These are phyloP conservation scores for Heteromurus nitidus DNA, from an alignment of 2,888 invertebrate species.

Conservation along the genomic window DNA sequence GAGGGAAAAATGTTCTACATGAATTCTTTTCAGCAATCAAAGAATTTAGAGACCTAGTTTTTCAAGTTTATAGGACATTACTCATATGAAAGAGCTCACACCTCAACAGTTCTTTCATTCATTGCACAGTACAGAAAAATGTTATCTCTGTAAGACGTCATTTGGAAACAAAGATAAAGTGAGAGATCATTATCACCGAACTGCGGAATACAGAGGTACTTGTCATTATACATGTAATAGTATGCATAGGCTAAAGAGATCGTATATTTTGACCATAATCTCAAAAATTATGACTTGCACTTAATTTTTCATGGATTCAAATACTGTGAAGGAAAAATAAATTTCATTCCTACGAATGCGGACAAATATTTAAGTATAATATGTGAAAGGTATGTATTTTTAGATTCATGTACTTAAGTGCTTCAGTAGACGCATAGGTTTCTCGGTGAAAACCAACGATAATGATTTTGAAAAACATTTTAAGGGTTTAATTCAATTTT, in stretches of 20 bases:
- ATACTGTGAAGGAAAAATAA: conserved; percentile 13
- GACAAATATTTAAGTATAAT: conserved; percentile 34
- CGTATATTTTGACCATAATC: conserved; percentile 27
- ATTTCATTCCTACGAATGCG: conserved; percentile 35
- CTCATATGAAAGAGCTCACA: neutral
- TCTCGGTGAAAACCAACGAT: neutral
- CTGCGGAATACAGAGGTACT: conserved; percentile 27
- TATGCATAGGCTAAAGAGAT: conserved; percentile 8
- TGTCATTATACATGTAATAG: conserved; percentile 15
- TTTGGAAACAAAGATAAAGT: neutral
- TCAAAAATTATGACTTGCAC: conserved; percentile 32
- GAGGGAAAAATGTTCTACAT: conserved; percentile 2
- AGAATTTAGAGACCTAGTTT: neutral
- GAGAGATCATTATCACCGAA: conserved; percentile 31
- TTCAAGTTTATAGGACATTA: neutral
- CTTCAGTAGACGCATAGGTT: conserved; percentile 37
- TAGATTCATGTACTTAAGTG: conserved; percentile 47
- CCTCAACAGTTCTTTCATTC: neutral
- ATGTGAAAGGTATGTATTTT: conserved; percentile 20
- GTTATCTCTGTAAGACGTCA: neutral
- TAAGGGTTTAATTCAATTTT: conserved; percentile 20
- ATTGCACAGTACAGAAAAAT: neutral
- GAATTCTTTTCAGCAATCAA: conserved; percentile 18
- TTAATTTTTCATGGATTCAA: conserved; percentile 41
- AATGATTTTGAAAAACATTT: conserved; percentile 4